Conservation (phyloP, 2,888 invertebrate species). For the Lissonota sp. region DNA sequence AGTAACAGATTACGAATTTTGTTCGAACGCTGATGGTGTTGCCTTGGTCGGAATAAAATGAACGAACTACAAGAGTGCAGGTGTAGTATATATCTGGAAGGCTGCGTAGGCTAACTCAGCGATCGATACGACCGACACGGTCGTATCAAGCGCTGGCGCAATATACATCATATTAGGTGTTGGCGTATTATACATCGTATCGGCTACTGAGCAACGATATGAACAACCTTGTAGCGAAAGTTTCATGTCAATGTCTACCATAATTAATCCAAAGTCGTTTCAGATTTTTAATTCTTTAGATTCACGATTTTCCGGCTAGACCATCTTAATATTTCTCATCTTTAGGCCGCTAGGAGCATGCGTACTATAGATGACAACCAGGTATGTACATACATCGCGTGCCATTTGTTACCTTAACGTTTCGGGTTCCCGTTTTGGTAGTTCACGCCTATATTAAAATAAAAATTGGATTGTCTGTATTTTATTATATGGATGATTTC, state of each 20-base stretch:
- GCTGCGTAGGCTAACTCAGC: conserved; percentile 55
- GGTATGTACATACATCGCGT: conserved; percentile 37
- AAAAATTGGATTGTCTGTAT: too few relatives aligned
- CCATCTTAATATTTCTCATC: conserved; percentile 19
- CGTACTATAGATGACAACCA: conserved; percentile 50
- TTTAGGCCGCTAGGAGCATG: conserved; percentile 42
- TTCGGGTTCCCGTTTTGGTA: too few relatives aligned
- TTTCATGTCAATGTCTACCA: conserved; percentile 9
- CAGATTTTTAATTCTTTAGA: conserved; percentile 3
- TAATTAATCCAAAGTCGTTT: conserved; percentile 8
- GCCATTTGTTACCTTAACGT: background rate
- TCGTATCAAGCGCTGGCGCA: conserved; percentile 61
- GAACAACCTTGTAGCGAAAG: background rate
- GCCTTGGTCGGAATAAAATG: background rate
- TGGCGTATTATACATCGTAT: conserved; percentile 22
- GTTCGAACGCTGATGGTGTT: background rate
- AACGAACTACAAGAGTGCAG: background rate
- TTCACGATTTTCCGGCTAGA: background rate
- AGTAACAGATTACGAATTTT: background rate
- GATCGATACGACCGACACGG: conserved; percentile 61
- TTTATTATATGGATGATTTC: too few relatives aligned
- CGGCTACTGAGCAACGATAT: background rate
- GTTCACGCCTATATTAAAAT: too few relatives aligned
- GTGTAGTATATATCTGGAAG: conserved; percentile 8
- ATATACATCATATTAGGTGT: too few relatives aligned